These are phyloP conservation scores for Alfaro cultratus DNA, from an alignment of 2,797 vertebrate genomes.

Conservation along the genomic window DNA sequence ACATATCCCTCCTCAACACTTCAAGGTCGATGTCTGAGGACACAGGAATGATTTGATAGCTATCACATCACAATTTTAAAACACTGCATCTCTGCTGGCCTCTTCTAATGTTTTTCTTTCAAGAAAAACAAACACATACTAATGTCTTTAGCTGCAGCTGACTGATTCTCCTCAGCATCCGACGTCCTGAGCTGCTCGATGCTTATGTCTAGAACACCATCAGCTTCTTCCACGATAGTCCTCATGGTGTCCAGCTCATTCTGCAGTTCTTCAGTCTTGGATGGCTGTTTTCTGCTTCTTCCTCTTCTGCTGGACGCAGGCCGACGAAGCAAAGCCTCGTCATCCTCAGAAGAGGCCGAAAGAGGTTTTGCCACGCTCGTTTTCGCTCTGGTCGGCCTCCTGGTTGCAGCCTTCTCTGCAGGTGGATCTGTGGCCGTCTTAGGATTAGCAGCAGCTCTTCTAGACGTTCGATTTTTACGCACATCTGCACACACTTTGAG, in stretches of 20 bases:
- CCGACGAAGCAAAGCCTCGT: slow-evolving; percentile 32
- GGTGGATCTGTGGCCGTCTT: slow-evolving; percentile 46
- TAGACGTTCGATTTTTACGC: slow-evolving; percentile 42
- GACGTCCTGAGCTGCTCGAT: slow-evolving; percentile 81
- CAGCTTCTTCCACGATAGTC: slow-evolving; percentile 77
- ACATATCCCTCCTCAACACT: slow-evolving; percentile 80
- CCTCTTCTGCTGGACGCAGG: slow-evolving; percentile 57
- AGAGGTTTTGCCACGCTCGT: slow-evolving; percentile 39
- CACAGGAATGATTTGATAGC: neutral
- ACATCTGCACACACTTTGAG: slow-evolving; percentile 46
- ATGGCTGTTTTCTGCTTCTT: slow-evolving; percentile 53
- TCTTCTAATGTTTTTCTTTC: neutral
- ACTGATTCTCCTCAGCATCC: slow-evolving; percentile 73
- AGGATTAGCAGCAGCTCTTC: slow-evolving; percentile 33
- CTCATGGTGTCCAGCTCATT: slow-evolving; percentile 84
- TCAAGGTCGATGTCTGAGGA: slow-evolving; percentile 74
- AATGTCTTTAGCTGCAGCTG: slow-evolving; percentile 40
- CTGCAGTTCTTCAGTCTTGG: slow-evolving; percentile 10
- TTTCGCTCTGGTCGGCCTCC: slow-evolving; percentile 56
- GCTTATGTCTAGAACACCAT: slow-evolving; percentile 76
- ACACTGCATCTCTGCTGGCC: too few species aligned
- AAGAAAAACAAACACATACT: slow-evolving; percentile 21
- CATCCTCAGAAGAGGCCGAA: slow-evolving; percentile 67
- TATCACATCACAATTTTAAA: neutral
- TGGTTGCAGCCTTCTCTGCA: slow-evolving; percentile 39